Evolutionary conservation across 2,797 vertebrate genomes (phyloP).

Genomic region (Tarsius wallacei): DNA sequence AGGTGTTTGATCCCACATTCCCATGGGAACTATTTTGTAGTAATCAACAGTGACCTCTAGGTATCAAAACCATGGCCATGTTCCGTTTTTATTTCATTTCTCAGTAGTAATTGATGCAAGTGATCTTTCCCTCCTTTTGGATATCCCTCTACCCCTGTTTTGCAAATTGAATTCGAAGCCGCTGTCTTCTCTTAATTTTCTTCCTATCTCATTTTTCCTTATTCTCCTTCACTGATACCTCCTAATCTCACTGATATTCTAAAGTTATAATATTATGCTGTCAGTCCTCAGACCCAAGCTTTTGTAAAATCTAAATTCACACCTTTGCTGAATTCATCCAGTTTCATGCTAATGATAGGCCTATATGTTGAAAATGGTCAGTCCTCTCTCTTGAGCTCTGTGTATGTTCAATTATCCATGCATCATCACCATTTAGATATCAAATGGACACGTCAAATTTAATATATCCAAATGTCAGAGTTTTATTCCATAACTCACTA

Average conservation of each 20-base stretch:
- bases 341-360: not conserved
- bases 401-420: not conserved
- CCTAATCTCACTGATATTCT: not conserved
- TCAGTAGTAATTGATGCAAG: not conserved
- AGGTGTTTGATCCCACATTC: not conserved
- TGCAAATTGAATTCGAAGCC: not conserved
- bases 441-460: not conserved
- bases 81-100: not conserved
- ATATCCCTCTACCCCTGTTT: not conserved
- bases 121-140: not conserved
- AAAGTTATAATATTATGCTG: not conserved
- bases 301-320: not conserved
- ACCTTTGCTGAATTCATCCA: not conserved
- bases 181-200: not conserved
- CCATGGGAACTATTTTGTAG: not conserved
- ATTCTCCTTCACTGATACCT: not conserved
- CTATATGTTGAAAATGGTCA: not conserved
- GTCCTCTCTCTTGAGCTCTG: not conserved
- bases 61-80: not conserved
- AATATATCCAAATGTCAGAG: not conserved
- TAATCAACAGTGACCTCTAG: not conserved
- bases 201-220: not conserved
- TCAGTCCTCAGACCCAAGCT: not conserved
- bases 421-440: not conserved
- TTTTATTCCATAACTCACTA: not conserved